Percentiles rank a stretch among this genome's conserved stretches.
These are phyloP conservation scores for Pocillopora grandis DNA, from an alignment of 92 coral and sea anemone genomes.

Conservation along the genomic window DNA sequence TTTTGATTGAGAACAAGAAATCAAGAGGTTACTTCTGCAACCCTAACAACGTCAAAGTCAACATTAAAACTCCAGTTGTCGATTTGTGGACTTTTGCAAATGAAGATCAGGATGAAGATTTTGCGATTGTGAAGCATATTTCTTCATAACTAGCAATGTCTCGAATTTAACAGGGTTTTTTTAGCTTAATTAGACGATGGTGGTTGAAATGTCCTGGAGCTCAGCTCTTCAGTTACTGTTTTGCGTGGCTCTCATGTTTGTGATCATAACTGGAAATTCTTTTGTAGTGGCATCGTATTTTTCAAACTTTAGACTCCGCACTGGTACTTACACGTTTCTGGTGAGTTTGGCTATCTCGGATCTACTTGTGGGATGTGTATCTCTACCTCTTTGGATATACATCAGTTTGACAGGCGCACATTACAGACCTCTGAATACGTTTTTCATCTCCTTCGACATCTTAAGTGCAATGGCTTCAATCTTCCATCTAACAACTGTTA, in stretches of 20 bases:
- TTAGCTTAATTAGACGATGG: neutral
- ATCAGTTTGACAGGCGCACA: slow-evolving; percentile 14
- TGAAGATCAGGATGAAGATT: neutral
- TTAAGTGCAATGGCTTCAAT: slow-evolving; percentile 95
- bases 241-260: slow-evolving; percentile 53
- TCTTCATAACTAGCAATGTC: neutral
- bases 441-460: slow-evolving; percentile 77
- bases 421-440: slow-evolving; percentile 24
- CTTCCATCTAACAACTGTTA: slow-evolving; percentile 81
- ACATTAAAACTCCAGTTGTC: no score
- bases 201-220: neutral
- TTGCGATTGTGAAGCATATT: neutral
- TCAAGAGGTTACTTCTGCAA: no score
- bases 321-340: slow-evolving; percentile 74
- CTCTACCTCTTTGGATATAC: slow-evolving; percentile 77
- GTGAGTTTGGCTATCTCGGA: slow-evolving; percentile 85
- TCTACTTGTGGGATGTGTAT: slow-evolving; percentile 72
- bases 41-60: no score
- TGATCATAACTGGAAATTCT: slow-evolving; percentile 60
- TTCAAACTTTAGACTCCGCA: slow-evolving; percentile 71
- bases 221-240: slow-evolving; percentile 48
- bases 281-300: slow-evolving; percentile 71
- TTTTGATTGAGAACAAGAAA: no score
- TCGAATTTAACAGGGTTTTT: neutral
- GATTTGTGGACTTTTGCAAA: neutral